Percentiles rank a stretch among this genome's conserved stretches.
These are phyloP conservation scores for Neosilurus hyrtlii DNA, from an alignment of 2,797 vertebrate genomes.

Conservation along the genomic window DNA sequence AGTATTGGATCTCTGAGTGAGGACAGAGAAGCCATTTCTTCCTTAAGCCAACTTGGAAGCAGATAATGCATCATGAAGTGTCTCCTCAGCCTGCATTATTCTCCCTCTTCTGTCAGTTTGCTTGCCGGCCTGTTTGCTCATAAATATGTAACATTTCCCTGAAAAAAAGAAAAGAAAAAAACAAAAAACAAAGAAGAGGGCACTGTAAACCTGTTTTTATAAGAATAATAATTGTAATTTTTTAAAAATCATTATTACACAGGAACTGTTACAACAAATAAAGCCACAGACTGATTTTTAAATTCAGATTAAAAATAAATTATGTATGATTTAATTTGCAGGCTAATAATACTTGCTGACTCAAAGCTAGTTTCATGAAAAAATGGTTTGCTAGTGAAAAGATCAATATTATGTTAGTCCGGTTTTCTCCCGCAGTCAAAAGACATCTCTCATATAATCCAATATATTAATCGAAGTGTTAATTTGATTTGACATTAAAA, in stretches of 20 bases:
- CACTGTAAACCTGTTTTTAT: not conserved
- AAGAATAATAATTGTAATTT: no score
- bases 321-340: not conserved
- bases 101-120: slow-evolving; percentile 9
- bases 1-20: slow-evolving; percentile 14
- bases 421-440: no score
- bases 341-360: not conserved
- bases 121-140: not conserved
- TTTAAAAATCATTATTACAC: no score
- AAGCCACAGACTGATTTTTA: not conserved
- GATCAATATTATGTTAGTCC: not conserved
- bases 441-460: no score
- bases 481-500: slow-evolving; percentile 16
- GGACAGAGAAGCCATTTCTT: slow-evolving; percentile 22
- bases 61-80: slow-evolving; percentile 28
- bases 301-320: slow-evolving; percentile 1
- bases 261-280: not conserved
- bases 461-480: not conserved
- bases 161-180: not conserved
- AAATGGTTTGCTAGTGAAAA: not conserved
- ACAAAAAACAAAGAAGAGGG: not conserved
- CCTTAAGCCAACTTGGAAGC: slow-evolving; percentile 32
- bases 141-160: not conserved
- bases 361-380: not conserved
- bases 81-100: slow-evolving; percentile 25